Conservation (phyloP, 2,797 vertebrate genomes). For the Anableps anableps region DNA sequence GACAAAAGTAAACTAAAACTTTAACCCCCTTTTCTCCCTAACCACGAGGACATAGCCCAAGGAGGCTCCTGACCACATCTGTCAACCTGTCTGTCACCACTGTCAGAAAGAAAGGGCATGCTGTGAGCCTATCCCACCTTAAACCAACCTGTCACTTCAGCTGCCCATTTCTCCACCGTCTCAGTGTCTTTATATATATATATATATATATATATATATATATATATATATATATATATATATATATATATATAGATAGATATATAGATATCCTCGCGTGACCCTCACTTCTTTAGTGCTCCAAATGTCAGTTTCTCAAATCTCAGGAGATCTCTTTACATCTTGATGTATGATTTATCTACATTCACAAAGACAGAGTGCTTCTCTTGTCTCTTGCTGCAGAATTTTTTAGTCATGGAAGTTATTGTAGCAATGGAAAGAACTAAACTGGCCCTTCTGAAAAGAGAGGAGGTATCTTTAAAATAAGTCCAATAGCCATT, state of each 20-base stretch:
- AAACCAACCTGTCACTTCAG: background rate
- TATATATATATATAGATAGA: too few species aligned
- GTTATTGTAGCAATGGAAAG: background rate
- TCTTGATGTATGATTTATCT: background rate
- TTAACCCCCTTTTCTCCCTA: background rate
- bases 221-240: too few species aligned
- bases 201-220: too few species aligned
- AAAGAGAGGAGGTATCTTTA: background rate
- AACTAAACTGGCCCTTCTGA: background rate
- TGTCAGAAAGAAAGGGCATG: background rate
- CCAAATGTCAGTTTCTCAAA: background rate
- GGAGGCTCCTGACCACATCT: conserved; percentile 1
- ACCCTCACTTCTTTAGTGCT: background rate
- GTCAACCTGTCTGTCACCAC: background rate
- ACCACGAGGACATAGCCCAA: background rate
- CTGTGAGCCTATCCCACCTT: background rate
- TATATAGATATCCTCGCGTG: background rate
- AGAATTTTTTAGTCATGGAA: background rate
- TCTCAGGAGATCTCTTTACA: background rate
- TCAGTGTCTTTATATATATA: background rate
- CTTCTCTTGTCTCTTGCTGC: background rate
- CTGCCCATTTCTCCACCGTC: background rate
- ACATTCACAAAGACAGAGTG: background rate
- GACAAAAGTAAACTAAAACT: background rate
- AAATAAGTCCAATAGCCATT: background rate